Conservation (phyloP, 1,140 invertebrate species). For the Homarus americanus region DNA sequence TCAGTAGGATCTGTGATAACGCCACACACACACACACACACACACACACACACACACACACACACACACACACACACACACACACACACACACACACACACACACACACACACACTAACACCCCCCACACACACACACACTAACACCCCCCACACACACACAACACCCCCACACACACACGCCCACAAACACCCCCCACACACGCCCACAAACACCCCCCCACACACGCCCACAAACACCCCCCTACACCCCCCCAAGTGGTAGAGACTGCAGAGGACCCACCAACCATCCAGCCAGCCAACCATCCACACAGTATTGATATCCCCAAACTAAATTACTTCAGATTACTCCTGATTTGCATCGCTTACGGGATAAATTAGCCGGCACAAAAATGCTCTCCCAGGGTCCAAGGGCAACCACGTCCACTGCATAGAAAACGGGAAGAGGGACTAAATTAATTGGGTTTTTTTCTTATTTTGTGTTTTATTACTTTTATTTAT, state of each 20-base stretch:
- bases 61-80: not conserved
- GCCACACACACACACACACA: conserved; percentile 10
- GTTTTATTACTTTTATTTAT: no score
- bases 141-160: not conserved
- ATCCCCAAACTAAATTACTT: no score
- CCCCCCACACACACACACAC: not conserved
- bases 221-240: not conserved
- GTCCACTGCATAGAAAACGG: not conserved
- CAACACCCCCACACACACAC: not conserved
- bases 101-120: not conserved
- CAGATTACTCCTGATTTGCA: no score
- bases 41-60: not conserved
- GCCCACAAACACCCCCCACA: not conserved
- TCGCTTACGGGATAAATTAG: no score
- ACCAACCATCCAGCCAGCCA: no score
- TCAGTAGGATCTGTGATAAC: no score
- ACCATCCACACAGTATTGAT: no score
- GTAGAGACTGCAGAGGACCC: no score
- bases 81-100: not conserved
- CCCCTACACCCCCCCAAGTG: not conserved
- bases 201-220: not conserved
- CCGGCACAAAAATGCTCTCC: no score
- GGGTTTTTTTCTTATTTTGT: no score
- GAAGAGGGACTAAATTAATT: no score
- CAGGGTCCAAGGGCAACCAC: not conserved